These are phyloP conservation scores for Tympanuchus pallidicinctus DNA, from an alignment of 2,113 vertebrate species.

Conservation along the genomic window DNA sequence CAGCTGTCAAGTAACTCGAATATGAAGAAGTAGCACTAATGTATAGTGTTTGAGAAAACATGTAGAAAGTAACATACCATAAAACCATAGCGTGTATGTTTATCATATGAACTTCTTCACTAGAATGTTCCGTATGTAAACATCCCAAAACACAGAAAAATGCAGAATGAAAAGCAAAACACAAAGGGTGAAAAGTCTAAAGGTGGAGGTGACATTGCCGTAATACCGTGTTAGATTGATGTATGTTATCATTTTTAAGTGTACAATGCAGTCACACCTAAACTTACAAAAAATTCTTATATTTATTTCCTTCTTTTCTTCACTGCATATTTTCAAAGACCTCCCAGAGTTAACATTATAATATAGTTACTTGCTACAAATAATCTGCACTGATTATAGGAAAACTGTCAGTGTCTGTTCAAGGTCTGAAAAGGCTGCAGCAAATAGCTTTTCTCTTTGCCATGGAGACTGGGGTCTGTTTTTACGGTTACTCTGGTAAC, in stretches of 20 bases:
- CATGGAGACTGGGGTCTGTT: constrained; percentile 93
- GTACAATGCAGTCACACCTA: constrained; percentile 38
- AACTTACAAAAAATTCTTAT: constrained; percentile 37
- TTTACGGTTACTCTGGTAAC: constrained; percentile 99
- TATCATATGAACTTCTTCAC: background rate
- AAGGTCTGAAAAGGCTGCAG: constrained; percentile 92
- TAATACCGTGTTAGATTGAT: constrained; percentile 43
- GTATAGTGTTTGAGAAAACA: background rate
- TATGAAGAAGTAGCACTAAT: constrained; percentile 38
- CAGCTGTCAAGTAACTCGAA: constrained; percentile 63
- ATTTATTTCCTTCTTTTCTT: constrained; percentile 50
- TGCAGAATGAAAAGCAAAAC: background rate
- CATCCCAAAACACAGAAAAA: background rate
- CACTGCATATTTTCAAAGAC: constrained; percentile 76
- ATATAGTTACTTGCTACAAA: constrained; percentile 87
- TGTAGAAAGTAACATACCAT: background rate
- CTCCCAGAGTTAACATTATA: constrained; percentile 85
- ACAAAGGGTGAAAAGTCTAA: background rate
- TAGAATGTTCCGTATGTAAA: background rate
- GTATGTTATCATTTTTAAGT: constrained; percentile 57
- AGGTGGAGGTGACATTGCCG: background rate
- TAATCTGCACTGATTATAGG: constrained; percentile 90
- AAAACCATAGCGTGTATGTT: background rate
- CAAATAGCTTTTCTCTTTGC: constrained; percentile 94
- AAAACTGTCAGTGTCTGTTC: constrained; percentile 89